Evolutionary conservation across 2,113 vertebrate species (phyloP).

Genomic region (Albula glossodonta): DNA sequence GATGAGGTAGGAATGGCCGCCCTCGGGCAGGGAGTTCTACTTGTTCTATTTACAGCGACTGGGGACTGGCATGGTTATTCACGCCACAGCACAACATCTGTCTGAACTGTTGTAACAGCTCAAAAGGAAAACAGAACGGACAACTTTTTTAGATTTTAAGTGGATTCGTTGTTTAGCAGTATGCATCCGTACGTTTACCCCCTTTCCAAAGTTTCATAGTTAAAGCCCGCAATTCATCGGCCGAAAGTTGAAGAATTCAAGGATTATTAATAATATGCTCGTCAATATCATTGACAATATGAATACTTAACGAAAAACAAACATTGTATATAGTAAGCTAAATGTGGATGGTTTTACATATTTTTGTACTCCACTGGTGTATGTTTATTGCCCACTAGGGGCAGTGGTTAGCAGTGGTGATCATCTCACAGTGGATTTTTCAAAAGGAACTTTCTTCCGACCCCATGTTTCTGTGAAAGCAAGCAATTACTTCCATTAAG

Average conservation of each 20-base stretch:
- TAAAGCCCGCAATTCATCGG: no score
- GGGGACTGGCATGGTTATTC: neutral
- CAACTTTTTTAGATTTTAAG: neutral
- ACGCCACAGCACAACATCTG: neutral
- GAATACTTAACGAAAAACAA: no score
- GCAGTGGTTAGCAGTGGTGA: neutral
- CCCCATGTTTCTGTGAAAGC: neutral
- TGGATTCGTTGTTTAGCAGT: neutral
- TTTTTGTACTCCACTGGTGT: no score
- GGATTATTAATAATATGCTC: no score
- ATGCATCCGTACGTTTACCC: neutral
- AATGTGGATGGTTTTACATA: neutral
- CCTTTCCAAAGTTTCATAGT: no score
- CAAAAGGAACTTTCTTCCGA: neutral
- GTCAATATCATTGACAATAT: no score
- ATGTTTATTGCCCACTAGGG: neutral
- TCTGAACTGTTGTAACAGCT: neutral
- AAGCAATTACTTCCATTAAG: neutral
- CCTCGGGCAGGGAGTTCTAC: slow-evolving; percentile 48
- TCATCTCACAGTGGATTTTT: no score
- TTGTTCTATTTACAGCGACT: neutral
- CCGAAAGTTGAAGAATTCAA: no score
- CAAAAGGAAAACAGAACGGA: neutral
- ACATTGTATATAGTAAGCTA: neutral
- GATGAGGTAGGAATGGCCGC: slow-evolving; percentile 35